phyloP scores from a whole-genome alignment of 37 sponge, comb jelly and placozoan species.

The Petrosia ficiformis region DNA sequence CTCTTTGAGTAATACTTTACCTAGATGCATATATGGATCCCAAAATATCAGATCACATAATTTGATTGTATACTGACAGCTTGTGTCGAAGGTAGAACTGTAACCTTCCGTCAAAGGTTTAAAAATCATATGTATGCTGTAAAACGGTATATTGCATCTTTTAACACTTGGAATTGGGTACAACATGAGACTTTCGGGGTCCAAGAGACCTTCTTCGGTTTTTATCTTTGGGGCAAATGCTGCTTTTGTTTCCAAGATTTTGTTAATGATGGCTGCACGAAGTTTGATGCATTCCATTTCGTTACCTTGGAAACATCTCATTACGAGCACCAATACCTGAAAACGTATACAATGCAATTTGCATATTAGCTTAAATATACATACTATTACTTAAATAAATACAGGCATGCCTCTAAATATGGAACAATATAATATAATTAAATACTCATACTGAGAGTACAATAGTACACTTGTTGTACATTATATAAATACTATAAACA shows the following conservation, averaged over 20 bases:
- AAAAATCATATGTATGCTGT: constrained; percentile 9
- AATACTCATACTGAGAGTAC: too few species aligned
- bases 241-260: constrained; percentile 24
- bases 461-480: too few species aligned
- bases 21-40: constrained; percentile 40
- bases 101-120: not conserved
- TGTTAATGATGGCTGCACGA: constrained; percentile 23
- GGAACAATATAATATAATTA: too few species aligned
- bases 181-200: constrained; percentile 12
- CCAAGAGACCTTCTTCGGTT: constrained; percentile 9
- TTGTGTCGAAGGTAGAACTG: constrained; percentile 1
- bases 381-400: too few species aligned
- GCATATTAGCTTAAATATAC: too few species aligned
- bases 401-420: too few species aligned
- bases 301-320: constrained; percentile 21
- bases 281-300: constrained; percentile 29
- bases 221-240: not conserved
- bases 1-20: not conserved
- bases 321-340: constrained; percentile 17
- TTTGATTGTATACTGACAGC: not conserved
- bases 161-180: constrained; percentile 21
- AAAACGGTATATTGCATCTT: not conserved
- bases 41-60: constrained; percentile 12
- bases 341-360: too few species aligned
- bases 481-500: too few species aligned